Evolutionary conservation across 2,113 vertebrate species (phyloP), one percentile per base, ranked within the genome.

Genomic region (Mandrillus leucophaeus): DNA sequence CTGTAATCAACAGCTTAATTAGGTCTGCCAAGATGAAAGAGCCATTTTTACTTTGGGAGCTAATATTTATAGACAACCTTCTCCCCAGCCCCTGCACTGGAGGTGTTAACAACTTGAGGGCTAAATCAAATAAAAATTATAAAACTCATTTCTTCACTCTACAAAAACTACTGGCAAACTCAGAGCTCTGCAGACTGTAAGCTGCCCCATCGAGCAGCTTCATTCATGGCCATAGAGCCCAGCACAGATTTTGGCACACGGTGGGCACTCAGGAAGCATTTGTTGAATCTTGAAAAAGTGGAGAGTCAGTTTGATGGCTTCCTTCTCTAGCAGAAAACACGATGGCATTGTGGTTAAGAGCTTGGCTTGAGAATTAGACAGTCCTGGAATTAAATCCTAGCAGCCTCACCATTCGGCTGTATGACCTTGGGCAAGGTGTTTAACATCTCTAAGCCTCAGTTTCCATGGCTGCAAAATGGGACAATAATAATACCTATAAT

Each of bases 121-220:
- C 97, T 98, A 98, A 98, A 98, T 98, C 97, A 98, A 98, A 98
- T 98, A 90, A 97, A 98, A 98, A 97, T 97, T 98, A 97, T 84
- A 96, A 96, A 98, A 98, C 84, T 98, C 96, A 91, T 98, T 91
- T 95, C 93, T 98, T 93, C 70, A 88, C 96, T 88, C 83, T 96
- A 89, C 92, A 93, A 88, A 95, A 92, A 70, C 86, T 84, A 93
- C 61, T 64, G 59, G 95, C 83, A 92, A 92, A 90, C 70, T 61
- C 89, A 45, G 20, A 95, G 76, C 73, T 35, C 96, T 93, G 20
- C 43, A 57, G 95, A 45, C 80, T 48, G 32, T 4, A 23, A 78
- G 38, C 50, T 81, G 50, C 45, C 35, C 72, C 73, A 9, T 2
- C 13, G 45, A 94, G 73, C 52, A 55, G 72, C 61, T 93, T 86